Evolutionary conservation across 2,797 vertebrate species (phyloP).

Genomic region (Discoglossus pictus): DNA sequence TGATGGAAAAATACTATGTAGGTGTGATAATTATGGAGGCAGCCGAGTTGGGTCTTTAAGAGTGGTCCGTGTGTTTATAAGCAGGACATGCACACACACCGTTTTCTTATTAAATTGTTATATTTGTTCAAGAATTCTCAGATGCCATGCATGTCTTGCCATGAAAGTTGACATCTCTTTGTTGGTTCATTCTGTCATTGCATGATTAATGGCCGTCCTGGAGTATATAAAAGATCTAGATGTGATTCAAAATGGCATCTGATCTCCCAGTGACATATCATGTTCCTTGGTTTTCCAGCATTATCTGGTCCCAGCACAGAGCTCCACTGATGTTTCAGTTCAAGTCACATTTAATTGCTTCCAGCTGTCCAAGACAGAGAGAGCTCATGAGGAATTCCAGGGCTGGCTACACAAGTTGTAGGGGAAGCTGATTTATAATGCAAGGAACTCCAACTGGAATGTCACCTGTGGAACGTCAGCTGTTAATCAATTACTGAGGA

Average conservation of each 20-base stretch:
- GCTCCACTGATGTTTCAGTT: background rate
- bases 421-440: slow-evolving; percentile 39
- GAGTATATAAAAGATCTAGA: slow-evolving; percentile 2
- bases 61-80: no score
- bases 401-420: slow-evolving; percentile 22
- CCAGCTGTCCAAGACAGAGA: slow-evolving; percentile 24
- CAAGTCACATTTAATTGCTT: slow-evolving; percentile 39
- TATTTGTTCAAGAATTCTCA: background rate
- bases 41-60: no score
- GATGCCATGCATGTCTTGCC: background rate
- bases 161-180: no score
- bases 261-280: slow-evolving; percentile 27
- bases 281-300: slow-evolving; percentile 8
- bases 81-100: no score
- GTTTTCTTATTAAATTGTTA: background rate
- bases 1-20: no score
- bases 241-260: slow-evolving; percentile 21
- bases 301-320: slow-evolving; percentile 13
- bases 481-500: slow-evolving; percentile 47
- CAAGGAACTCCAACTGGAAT: slow-evolving; percentile 36
- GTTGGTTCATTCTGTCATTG: no score
- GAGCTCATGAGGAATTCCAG: slow-evolving; percentile 31
- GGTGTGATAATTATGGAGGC: no score
- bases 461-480: slow-evolving; percentile 39
- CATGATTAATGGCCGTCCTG: no score